Percentiles rank a stretch among this genome's conserved stretches.
Conservation (phyloP, 2,797 vertebrate genomes). For the Zalophus californianus region DNA sequence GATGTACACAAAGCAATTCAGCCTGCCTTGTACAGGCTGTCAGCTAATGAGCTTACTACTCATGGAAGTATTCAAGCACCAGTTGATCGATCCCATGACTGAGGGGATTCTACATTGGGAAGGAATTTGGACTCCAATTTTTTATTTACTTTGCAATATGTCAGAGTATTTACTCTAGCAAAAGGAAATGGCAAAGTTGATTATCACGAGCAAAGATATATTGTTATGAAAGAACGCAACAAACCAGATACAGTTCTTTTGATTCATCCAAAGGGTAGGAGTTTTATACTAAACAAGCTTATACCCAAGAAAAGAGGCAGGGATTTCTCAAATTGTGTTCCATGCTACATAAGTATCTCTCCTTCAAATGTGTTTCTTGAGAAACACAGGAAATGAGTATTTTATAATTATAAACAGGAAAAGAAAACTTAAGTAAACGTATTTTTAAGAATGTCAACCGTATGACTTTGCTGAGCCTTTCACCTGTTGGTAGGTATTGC, state of each 20-base stretch:
- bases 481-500: not conserved
- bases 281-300: not conserved
- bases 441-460: not conserved
- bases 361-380: not conserved
- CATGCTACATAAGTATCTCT: not conserved
- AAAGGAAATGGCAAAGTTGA: constrained; percentile 2
- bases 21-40: not conserved
- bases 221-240: constrained; percentile 17
- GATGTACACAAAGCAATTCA: not conserved
- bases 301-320: not conserved
- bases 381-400: not conserved
- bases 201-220: not conserved
- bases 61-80: not conserved
- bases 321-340: not conserved
- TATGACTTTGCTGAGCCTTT: not conserved
- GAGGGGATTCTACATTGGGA: not conserved
- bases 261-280: not conserved
- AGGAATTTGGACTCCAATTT: not conserved
- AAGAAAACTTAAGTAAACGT: not conserved
- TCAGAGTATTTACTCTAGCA: not conserved
- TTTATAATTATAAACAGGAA: not conserved
- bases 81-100: not conserved
- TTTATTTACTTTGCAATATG: constrained; percentile 14
- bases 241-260: not conserved
- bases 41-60: not conserved